Conservation (phyloP, 2,888 invertebrate genomes). For the Chironomus tentans region DNA sequence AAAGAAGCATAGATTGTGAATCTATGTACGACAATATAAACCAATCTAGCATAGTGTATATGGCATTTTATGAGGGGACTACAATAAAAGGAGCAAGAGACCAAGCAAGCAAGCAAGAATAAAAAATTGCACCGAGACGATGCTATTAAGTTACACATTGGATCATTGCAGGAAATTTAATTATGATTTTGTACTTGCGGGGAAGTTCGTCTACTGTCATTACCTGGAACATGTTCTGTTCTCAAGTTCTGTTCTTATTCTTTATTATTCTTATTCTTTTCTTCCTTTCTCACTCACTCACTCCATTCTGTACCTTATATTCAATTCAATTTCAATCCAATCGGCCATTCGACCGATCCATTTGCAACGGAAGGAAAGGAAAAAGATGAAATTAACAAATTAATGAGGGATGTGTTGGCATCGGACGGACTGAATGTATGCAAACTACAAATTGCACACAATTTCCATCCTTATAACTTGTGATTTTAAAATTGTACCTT, state of each 20-base stretch:
- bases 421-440: not conserved
- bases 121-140: too few relatives aligned
- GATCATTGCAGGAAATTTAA: slow-evolving; percentile 21
- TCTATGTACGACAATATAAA: not conserved
- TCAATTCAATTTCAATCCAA: not conserved
- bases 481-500: not conserved
- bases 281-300: too few relatives aligned
- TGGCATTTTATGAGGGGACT: not conserved
- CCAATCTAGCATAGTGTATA: not conserved
- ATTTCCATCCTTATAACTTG: not conserved
- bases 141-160: not conserved
- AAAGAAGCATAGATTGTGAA: not conserved
- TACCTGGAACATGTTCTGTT: slow-evolving; percentile 1
- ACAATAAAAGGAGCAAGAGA: slow-evolving; percentile 5
- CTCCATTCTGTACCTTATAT: not conserved
- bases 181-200: slow-evolving; percentile 20
- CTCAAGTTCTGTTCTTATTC: not conserved
- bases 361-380: not conserved
- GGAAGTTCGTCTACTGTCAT: slow-evolving; percentile 19
- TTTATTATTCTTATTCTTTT: too few relatives aligned
- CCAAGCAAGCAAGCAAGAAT: not conserved
- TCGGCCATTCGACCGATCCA: not conserved
- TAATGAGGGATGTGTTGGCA: not conserved
- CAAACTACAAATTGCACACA: not conserved
- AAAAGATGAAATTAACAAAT: not conserved